Evolutionary conservation across 2,113 vertebrate species (phyloP).

Genomic region (Tenebrosternarchus preto): DNA sequence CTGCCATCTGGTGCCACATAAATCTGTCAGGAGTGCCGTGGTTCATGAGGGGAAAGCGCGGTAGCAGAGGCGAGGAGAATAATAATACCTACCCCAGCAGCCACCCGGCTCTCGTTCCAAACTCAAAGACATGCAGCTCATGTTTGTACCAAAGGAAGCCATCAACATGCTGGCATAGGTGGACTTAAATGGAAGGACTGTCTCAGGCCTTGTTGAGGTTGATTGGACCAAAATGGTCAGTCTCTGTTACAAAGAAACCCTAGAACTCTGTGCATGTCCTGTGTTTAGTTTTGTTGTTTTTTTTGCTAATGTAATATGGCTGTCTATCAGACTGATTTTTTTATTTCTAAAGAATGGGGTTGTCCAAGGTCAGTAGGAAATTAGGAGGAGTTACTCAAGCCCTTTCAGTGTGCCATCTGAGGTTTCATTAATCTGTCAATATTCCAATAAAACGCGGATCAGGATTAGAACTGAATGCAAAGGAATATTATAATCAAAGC

Average conservation of each 20-base stretch:
- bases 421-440: slow-evolving; percentile 78
- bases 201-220: neutral
- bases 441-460: slow-evolving; percentile 74
- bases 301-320: neutral
- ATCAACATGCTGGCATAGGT: neutral
- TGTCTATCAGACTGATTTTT: neutral
- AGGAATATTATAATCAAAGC: slow-evolving; percentile 76
- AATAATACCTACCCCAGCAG: slow-evolving; percentile 60
- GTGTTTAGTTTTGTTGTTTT: neutral
- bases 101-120: slow-evolving; percentile 53
- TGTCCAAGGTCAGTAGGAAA: slow-evolving; percentile 69
- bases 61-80: slow-evolving; percentile 72
- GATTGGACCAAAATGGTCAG: neutral
- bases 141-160: slow-evolving; percentile 12
- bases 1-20: slow-evolving; percentile 94
- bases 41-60: slow-evolving; percentile 75
- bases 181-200: neutral
- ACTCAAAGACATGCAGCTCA: slow-evolving; percentile 9
- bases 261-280: neutral
- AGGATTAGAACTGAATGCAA: slow-evolving; percentile 70
- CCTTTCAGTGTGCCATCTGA: slow-evolving; percentile 72
- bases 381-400: slow-evolving; percentile 52
- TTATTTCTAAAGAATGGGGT: slow-evolving; percentile 47
- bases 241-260: slow-evolving; percentile 3
- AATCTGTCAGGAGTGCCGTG: slow-evolving; percentile 85